Evolutionary conservation across 2,113 vertebrate species (phyloP), one percentile per base, ranked within the genome.

Genomic region (Meriones unguiculatus): DNA sequence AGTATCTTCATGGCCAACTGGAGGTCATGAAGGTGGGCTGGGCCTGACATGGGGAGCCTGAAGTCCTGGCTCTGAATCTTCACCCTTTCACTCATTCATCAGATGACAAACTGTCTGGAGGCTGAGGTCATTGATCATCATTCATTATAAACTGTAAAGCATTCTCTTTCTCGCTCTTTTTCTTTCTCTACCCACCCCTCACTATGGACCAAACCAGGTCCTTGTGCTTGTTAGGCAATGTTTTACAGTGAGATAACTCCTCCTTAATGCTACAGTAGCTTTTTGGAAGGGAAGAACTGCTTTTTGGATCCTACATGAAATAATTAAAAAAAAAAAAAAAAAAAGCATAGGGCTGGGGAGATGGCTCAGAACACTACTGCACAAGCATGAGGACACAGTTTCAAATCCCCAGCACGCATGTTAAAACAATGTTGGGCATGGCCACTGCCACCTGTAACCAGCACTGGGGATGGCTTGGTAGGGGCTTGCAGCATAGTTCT

Each of bases 1-100:
- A 62, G 54, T 0, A 0, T 18, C 59, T 46, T 72, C 82, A 64
- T 89, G 77, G n/a, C n/a, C 0, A 3, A 1, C 14, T 32, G n/a
- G 38, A 18, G 24, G 62, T 32, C 78, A 59, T n/a, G 10, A n/a
- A 2, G 52, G 78, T 12, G 5, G 10, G 30, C 28, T 1, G 4
- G 84, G 46, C 35, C 84, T 10, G 59, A 35, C 15, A 46, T 41
- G 67, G 50, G 64, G 84, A 76, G 70, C 72, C 82, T 62, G 8
- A 7, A 64, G n/a, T 59, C 69, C 75, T 86, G 84, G 82, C 30
- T 95, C 80, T 76, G 76, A 88, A 92, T 32, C 28, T n/a, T 70
- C 22, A 46, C 4, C 73, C 94, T 95, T 77, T 73, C 41, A 7
- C 30, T 86, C 59, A 92, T 30, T 32, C 41, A 17, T 3, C 4